Evolutionary conservation across 2,888 invertebrate species (phyloP), one percentile per base, ranked within the genome.

Genomic region (Chrysomela aeneicollis): DNA sequence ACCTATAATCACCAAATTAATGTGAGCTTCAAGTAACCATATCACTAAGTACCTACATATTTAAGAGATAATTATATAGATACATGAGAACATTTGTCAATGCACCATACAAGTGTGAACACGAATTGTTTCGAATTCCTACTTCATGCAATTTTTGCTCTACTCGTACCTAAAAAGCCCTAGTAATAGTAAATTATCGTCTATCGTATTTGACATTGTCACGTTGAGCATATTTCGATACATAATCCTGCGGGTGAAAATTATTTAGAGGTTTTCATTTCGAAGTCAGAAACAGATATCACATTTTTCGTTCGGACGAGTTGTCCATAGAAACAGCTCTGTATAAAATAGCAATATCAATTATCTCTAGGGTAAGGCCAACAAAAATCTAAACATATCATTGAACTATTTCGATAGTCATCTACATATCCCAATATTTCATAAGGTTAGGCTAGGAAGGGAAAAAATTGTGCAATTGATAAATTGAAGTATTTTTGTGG

Each of bases 401-500:
- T 69, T 57, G 61, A 65, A 70, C 52, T 64, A 65, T 75, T 76
- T 76, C 74, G 77, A 74, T 76, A 75, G 61, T 63, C 49, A 70
- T 6, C 3, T 42, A 76, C 71, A 76, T 77, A 75, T 74, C 73
- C 65, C 49, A 30, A 68, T 68, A 66, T 68, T 71, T 68, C 64
- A 65, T 66, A 63, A 67, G 59, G 59, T 65, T 68, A 63, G 62
- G 37, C 32, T 32, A 26, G 21, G 54, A 22, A 21, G 59, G 61
- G 62, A 57, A 53, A 55, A 59, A 61, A 63, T 55, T 66, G 72
- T 74, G 75, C 76, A 76, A 76, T 74, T 78, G 75, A 76, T 78
- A 74, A 77, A 78, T 78, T 76, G 72, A 68, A 76, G 74, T 77
- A 79, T 78, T 80, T 79, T 79, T 78, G 78, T 79, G 79, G 77